phyloP scores from a whole-genome alignment of 2,113 vertebrate genomes.

The Dipodomys merriami region DNA sequence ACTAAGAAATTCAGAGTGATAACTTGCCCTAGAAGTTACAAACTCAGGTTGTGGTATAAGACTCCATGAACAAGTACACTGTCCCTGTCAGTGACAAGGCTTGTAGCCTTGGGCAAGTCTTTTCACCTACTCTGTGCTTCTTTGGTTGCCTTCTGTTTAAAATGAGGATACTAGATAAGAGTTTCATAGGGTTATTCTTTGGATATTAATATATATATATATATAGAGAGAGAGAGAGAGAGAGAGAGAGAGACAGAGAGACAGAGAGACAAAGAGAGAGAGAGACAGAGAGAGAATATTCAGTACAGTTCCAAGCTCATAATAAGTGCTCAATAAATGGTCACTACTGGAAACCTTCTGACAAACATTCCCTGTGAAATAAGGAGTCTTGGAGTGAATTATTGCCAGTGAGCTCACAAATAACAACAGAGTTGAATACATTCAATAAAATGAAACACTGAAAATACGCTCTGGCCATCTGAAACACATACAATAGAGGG shows the following conservation, averaged over 20 bases:
- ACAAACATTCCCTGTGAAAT: not conserved
- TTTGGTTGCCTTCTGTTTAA: not conserved
- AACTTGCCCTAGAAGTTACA: not conserved
- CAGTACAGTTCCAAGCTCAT: not conserved
- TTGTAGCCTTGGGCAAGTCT: not conserved
- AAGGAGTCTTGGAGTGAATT: not conserved
- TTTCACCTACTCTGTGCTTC: not conserved
- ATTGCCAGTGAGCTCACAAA: not conserved
- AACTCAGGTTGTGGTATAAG: not conserved
- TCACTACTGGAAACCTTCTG: not conserved
- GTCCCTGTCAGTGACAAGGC: not conserved
- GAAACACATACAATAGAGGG: slow-evolving; percentile 37
- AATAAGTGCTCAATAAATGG: slow-evolving; percentile 10
- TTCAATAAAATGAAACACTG: slow-evolving; percentile 18
- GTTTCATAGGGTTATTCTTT: not conserved
- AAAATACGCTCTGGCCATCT: slow-evolving; percentile 18
- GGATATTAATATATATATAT: not conserved
- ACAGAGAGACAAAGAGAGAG: no score
- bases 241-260: not conserved
- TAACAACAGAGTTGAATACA: not conserved
- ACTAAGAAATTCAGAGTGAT: not conserved
- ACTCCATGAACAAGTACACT: not conserved
- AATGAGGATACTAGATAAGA: not conserved
- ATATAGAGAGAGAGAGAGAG: no score
- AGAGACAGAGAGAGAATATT: not conserved